phyloP scores from a whole-genome alignment of 1,140 invertebrate genomes.

The Drosophila kanapiae region DNA sequence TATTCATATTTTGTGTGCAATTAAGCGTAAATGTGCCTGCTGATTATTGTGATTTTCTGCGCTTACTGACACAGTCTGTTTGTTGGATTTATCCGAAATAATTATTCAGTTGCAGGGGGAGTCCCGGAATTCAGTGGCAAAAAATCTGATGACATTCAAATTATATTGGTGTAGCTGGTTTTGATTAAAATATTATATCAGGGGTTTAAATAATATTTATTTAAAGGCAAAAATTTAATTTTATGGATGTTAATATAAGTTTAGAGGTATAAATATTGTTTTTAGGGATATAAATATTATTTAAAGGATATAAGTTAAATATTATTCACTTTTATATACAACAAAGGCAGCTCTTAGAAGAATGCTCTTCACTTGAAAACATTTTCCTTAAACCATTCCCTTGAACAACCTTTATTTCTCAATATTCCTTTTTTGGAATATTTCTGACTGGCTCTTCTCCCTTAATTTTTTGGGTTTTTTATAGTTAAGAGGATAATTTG shows the following conservation, averaged over 20 bases:
- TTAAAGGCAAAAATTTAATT: no score
- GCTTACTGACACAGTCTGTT: constrained; percentile 4
- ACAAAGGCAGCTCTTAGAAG: not conserved
- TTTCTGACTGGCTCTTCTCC: constrained; percentile 12
- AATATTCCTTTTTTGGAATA: not conserved
- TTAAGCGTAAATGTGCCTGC: constrained; percentile 35
- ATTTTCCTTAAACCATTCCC: not conserved
- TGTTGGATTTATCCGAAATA: constrained; percentile 6
- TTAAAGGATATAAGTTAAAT: no score
- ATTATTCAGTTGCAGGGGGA: not conserved
- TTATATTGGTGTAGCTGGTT: not conserved
- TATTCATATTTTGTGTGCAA: constrained; percentile 50
- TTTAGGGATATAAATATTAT: no score
- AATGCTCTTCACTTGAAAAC: not conserved
- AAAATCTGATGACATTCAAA: not conserved
- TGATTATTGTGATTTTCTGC: constrained; percentile 40
- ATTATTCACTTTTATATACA: no score
- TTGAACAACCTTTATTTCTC: not conserved
- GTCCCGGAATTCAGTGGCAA: not conserved
- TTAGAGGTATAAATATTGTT: no score
- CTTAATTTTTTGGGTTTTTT: constrained; percentile 56
- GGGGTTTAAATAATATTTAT: not conserved
- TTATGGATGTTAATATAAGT: no score
- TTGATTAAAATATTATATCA: not conserved
- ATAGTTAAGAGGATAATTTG: constrained; percentile 81